Evolutionary conservation across 2,888 invertebrate genomes (phyloP).

Genomic region (Apamea anceps): DNA sequence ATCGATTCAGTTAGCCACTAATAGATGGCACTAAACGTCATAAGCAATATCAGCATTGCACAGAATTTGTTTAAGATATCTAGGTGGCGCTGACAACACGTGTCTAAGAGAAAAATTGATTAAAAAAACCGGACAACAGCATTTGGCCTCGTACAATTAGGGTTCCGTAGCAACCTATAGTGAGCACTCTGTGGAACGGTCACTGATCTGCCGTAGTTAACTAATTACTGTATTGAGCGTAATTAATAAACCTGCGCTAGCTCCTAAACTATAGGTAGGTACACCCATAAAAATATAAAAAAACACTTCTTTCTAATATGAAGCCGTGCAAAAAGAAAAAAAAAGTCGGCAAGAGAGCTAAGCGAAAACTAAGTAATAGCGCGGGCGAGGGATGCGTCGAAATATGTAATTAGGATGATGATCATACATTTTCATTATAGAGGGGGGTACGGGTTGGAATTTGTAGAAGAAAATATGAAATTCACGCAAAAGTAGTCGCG

Average conservation of each 20-base stretch:
- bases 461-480: too few species aligned
- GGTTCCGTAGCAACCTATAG: background rate
- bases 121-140: background rate
- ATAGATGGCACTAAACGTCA: constrained; percentile 3
- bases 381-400: too few species aligned
- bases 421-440: too few species aligned
- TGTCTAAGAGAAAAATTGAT: background rate
- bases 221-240: background rate
- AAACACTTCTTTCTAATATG: too few species aligned
- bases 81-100: background rate
- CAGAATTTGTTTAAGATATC: background rate
- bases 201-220: background rate
- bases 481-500: too few species aligned
- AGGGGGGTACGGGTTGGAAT: too few species aligned
- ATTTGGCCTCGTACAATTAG: background rate
- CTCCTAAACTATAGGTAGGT: background rate
- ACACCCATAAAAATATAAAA: too few species aligned
- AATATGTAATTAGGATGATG: too few species aligned
- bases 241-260: background rate
- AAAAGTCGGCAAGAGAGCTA: too few species aligned
- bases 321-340: too few species aligned
- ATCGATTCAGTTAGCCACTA: background rate
- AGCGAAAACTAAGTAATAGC: too few species aligned
- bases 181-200: background rate
- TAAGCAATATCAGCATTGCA: background rate